Percentiles rank a stretch among this genome's conserved stretches.
Evolutionary conservation across 1,140 invertebrate species (phyloP).

Genomic region (Cotesia chilonis): DNA sequence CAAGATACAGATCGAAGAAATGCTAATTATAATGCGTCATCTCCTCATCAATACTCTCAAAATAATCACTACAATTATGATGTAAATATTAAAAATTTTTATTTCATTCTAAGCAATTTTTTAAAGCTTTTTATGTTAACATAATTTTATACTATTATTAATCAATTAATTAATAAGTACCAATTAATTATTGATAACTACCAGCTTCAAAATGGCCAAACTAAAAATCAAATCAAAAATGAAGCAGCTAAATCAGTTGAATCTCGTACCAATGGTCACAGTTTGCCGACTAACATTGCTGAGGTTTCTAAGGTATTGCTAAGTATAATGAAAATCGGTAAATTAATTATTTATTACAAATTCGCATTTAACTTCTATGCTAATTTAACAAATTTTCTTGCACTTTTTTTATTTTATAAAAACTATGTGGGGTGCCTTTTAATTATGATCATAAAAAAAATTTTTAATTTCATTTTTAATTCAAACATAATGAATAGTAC

Average conservation of each 20-base stretch:
- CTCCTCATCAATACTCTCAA: slow-evolving; percentile 57
- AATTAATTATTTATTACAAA: no score
- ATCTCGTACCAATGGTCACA: slow-evolving; percentile 49
- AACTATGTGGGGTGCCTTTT: no score
- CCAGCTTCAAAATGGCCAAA: slow-evolving; percentile 53
- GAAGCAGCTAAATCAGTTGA: slow-evolving; percentile 46
- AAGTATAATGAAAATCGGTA: not conserved
- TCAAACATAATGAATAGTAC: not conserved
- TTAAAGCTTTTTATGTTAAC: not conserved
- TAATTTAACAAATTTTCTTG: no score
- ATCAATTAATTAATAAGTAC: slow-evolving; percentile 12
- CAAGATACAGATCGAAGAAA: slow-evolving; percentile 63
- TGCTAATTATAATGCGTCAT: slow-evolving; percentile 62
- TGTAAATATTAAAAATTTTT: slow-evolving; percentile 44
- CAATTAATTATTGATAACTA: slow-evolving; percentile 35
- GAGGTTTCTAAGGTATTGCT: slow-evolving; percentile 51
- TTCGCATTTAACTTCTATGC: no score
- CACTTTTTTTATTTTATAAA: no score
- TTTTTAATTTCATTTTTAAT: not conserved
- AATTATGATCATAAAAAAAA: not conserved
- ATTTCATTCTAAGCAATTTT: not conserved
- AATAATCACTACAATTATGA: slow-evolving; percentile 61
- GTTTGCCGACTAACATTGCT: slow-evolving; percentile 46
- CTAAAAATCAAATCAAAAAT: slow-evolving; percentile 48
- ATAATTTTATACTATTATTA: not conserved